Evolutionary conservation across 1,140 invertebrate species (phyloP), one percentile per base, ranked within the genome.

Genomic region (Mycetomoellerius zeteki): DNA sequence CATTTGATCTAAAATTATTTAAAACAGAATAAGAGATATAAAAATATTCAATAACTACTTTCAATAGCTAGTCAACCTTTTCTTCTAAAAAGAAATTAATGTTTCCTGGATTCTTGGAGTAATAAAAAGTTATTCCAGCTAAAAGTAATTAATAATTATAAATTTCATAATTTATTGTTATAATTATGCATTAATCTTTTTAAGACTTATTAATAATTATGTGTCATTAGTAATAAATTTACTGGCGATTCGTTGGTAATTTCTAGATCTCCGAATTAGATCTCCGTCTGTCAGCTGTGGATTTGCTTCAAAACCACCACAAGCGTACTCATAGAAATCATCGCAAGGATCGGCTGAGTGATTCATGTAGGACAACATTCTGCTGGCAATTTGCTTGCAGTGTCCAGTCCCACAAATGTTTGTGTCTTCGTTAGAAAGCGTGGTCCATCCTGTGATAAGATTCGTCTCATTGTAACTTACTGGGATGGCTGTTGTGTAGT

Each of bases 241-340:
- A 92, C 92, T 56, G 50, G 80, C 58, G 16, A 92, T 93, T 16
- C 87, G 88, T 43, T 91, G 43, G 24, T 91, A 87, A 60, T 89
- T 86, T 3, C 7, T 33, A 16, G 60, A 24, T 72, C 75, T 71
- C 1, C 30, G 54, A 56, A 69, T 47, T 21, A 88, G 67, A 78
- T 89, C 27, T n/a, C 12, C 37, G 5, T 94, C 91, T n/a, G 86
- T 87, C 14, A 86, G 86, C 7, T 89, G 78, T 52, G 93, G 88
- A 72, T 92, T 86, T 5, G 84, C 65, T 19, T 92, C 87, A 30
- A 95, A 96, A 6, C 95, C 95, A 27, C 96, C 96, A 85, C 96
- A 96, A 50, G 96, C 95, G 81, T 96, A 96, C 47, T 96, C 92
- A 87, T 97, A 97, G 92, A 97, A 97, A 92, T 97, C 96, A 4